phyloP scores from a whole-genome alignment of 2,888 invertebrate species.

The Parnassius orleans region DNA sequence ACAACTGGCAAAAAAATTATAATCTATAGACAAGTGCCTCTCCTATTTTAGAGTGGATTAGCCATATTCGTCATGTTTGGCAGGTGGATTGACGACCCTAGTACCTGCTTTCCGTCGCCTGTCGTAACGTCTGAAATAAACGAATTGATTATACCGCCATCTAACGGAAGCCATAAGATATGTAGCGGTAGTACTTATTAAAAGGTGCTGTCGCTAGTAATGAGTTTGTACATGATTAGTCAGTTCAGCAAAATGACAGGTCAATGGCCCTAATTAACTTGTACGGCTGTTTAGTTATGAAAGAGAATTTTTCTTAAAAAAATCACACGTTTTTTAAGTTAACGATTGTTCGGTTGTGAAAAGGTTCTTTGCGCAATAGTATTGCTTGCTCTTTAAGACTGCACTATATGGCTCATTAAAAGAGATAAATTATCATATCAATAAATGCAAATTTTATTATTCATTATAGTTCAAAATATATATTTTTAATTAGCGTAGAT shows the following conservation, averaged over 20 bases:
- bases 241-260: slow-evolving; percentile 16
- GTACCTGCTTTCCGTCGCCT: too few species aligned
- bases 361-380: slow-evolving; percentile 14
- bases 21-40: too few species aligned
- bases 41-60: too few species aligned
- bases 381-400: slow-evolving; percentile 7
- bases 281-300: slow-evolving; percentile 4
- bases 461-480: too few species aligned
- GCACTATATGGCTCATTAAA: slow-evolving; percentile 14
- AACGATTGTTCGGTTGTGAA: slow-evolving; percentile 20
- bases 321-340: slow-evolving; percentile 19
- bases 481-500: too few species aligned
- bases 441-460: neutral
- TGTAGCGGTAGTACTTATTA: slow-evolving; percentile 1
- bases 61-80: too few species aligned
- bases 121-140: too few species aligned
- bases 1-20: too few species aligned
- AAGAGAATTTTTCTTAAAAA: slow-evolving; percentile 6
- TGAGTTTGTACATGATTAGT: slow-evolving; percentile 14
- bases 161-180: too few species aligned
- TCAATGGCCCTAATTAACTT: slow-evolving; percentile 16
- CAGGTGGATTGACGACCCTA: too few species aligned
- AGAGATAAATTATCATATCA: slow-evolving; percentile 15
- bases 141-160: too few species aligned
- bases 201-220: slow-evolving; percentile 11